A percentile compares a stretch with the other conserved stretches of the same genome.
phyloP scores from a whole-genome alignment of 2,113 vertebrate genomes.

The Apus apus region DNA sequence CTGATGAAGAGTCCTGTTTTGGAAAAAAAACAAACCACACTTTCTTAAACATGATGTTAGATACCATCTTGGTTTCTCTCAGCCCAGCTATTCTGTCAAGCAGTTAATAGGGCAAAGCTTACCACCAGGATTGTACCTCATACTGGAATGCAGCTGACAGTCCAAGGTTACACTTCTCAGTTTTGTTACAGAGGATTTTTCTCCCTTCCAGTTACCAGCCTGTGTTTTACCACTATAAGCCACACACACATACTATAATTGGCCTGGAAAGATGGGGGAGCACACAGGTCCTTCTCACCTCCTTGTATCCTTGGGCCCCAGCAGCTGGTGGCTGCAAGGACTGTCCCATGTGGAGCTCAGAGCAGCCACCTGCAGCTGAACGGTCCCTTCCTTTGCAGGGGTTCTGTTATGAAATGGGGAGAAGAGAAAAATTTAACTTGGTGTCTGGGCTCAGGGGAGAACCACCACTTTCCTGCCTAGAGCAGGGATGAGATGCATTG shows the following conservation, averaged over 20 bases:
- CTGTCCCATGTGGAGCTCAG: neutral
- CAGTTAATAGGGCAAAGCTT: neutral
- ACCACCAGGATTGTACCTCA: neutral
- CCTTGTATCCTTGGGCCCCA: neutral
- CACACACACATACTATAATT: fast-evolving
- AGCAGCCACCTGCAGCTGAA: neutral
- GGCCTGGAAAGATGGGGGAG: fast-evolving
- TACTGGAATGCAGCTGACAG: neutral
- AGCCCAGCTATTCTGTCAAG: neutral
- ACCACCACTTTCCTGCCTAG: neutral
- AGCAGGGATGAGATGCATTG: neutral
- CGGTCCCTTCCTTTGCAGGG: neutral
- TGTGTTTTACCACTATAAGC: neutral
- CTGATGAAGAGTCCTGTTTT: neutral
- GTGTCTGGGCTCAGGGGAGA: neutral
- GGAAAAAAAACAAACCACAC: neutral
- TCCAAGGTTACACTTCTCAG: neutral
- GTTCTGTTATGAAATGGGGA: neutral
- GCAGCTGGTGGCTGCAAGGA: neutral
- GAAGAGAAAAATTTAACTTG: neutral
- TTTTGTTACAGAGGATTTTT: neutral
- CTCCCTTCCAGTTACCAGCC: neutral
- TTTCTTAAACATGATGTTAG: neutral
- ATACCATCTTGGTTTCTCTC: neutral
- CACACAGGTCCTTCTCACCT: fast-evolving